A percentile compares a stretch with the other conserved stretches of the same genome.
Evolutionary conservation across 2,888 invertebrate species (phyloP).

Genomic region (Conchocele bisecta): DNA sequence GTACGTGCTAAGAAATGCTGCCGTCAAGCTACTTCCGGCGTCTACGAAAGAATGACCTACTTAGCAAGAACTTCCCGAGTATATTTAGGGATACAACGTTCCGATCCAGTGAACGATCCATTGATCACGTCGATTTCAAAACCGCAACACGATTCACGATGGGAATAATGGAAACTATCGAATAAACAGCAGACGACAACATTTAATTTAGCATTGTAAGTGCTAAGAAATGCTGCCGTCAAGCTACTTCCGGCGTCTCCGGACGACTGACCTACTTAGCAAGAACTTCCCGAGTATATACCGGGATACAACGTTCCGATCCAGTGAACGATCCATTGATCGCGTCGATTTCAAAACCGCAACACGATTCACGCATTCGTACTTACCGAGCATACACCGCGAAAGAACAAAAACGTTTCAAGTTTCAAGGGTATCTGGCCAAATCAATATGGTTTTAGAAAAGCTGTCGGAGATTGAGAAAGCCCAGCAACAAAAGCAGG

Average conservation of each 20-base stretch:
- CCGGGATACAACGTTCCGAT: conserved; percentile 8
- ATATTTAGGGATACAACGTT: conserved; percentile 8
- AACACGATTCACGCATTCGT: conserved; percentile 31
- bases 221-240: conserved; percentile 55
- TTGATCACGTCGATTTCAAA: conserved; percentile 39
- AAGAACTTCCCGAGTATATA: conserved; percentile 33
- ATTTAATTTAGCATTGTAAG: no score
- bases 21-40: conserved; percentile 55
- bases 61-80: conserved; percentile 37
- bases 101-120: conserved; percentile 27
- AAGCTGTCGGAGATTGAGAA: conserved; percentile 45
- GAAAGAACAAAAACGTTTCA: conserved; percentile 40
- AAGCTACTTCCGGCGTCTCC: conserved; percentile 49
- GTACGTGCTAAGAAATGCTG: no score
- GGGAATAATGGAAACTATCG: no score
- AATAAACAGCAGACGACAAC: no score
- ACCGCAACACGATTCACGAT: no score
- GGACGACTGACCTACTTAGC: conserved; percentile 49
- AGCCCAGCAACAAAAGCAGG: conserved; percentile 34
- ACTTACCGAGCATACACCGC: conserved; percentile 37
- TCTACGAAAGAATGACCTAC: conserved; percentile 49
- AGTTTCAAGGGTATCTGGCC: conserved; percentile 47
- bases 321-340: conserved; percentile 32
- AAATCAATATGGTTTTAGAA: conserved; percentile 50
- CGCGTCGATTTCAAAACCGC: conserved; percentile 39